Percentiles rank a stretch among this genome's conserved stretches.
phyloP scores from a whole-genome alignment of 2,797 vertebrate genomes.

The Buceros bicornis region DNA sequence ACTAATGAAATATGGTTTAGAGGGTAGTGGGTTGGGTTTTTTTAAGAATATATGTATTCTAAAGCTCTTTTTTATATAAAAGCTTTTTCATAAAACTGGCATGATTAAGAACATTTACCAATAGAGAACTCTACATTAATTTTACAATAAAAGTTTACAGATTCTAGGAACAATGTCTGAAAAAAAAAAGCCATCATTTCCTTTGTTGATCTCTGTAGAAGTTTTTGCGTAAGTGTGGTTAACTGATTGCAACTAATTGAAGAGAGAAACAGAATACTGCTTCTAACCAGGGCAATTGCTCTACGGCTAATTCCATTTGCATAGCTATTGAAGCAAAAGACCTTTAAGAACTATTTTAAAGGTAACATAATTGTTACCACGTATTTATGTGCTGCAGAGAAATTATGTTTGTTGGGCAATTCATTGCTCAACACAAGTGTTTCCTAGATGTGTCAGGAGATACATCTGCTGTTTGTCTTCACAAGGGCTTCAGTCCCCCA shows the following conservation, averaged over 20 bases:
- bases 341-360: background rate
- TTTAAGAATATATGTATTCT: background rate
- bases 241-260: background rate
- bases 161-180: background rate
- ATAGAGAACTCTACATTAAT: background rate
- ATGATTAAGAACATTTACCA: background rate
- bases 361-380: background rate
- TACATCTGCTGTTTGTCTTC: background rate
- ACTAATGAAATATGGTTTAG: background rate
- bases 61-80: background rate
- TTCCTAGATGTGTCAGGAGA: background rate
- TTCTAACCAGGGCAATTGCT: background rate
- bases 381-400: background rate
- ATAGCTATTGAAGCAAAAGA: background rate
- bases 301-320: background rate
- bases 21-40: background rate
- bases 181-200: background rate
- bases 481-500: background rate
- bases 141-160: background rate
- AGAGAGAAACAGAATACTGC: background rate
- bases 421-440: background rate
- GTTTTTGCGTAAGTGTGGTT: background rate
- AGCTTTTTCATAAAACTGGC: background rate
- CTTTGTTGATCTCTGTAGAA: background rate
- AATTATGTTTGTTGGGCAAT: background rate